phyloP scores from a whole-genome alignment of 1,140 invertebrate species.

The Diplogasteroides magnus region DNA sequence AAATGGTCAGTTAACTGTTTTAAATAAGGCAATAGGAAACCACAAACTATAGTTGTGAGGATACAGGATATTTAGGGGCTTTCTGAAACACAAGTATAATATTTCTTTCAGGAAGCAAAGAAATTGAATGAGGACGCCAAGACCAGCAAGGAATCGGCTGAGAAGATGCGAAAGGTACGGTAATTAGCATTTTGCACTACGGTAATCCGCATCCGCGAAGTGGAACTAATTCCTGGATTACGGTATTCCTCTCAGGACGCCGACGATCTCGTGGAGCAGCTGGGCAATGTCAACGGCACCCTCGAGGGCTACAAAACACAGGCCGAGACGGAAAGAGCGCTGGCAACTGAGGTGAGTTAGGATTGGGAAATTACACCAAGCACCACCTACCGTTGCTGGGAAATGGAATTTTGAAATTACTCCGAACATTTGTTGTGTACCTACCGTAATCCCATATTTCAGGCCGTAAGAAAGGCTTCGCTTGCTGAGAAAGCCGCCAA shows the following conservation, averaged over 20 bases:
- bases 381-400: not conserved
- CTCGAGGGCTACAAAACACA: slow-evolving; percentile 30
- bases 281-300: slow-evolving; percentile 23
- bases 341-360: slow-evolving; percentile 11
- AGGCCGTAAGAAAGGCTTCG: slow-evolving; percentile 30
- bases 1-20: no score
- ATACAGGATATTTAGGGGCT: no score
- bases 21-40: no score
- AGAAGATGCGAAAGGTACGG: slow-evolving; percentile 3
- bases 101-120: no score
- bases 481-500: slow-evolving; percentile 30
- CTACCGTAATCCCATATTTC: slow-evolving; percentile 15
- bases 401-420: slow-evolving; percentile 14
- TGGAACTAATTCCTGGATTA: no score
- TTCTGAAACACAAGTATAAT: no score
- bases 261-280: slow-evolving; percentile 24
- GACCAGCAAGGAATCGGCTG: slow-evolving; percentile 15
- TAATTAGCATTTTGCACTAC: no score
- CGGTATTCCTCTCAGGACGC: slow-evolving; percentile 14
- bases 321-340: slow-evolving; percentile 8
- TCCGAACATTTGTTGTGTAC: no score
- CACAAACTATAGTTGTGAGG: no score
- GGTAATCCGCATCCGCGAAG: no score
- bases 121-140: slow-evolving; percentile 18
- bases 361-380: slow-evolving; percentile 11